phyloP scores from a whole-genome alignment of 2,888 invertebrate genomes.

The Agrenia bidenticulata region DNA sequence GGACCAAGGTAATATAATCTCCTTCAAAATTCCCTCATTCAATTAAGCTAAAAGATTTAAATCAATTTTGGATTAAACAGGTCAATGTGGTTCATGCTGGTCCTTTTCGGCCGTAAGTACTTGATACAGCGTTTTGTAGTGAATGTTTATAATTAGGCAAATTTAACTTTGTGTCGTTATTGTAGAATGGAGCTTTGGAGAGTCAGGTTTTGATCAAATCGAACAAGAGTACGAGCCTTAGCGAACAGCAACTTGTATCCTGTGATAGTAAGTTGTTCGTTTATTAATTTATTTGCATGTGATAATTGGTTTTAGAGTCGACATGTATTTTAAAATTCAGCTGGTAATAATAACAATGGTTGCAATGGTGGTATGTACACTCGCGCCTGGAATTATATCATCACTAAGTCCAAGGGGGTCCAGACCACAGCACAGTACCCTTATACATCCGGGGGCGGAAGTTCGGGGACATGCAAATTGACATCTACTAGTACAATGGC shows the following conservation, averaged over 20 bases:
- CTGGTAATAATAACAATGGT: not conserved
- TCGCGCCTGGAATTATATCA: not conserved
- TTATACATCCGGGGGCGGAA: not conserved
- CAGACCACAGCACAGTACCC: not conserved
- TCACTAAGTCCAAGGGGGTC: not conserved
- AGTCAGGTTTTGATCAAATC: constrained; percentile 1
- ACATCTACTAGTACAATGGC: not conserved
- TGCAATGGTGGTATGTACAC: not conserved
- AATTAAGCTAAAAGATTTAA: no score
- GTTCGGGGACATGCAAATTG: no score
- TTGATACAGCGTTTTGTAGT: not conserved
- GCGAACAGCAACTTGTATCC: not conserved
- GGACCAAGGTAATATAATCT: not conserved
- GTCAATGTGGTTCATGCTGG: constrained; percentile 4
- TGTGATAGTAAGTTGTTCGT: not conserved
- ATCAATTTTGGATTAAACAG: not conserved
- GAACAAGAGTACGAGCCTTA: not conserved
- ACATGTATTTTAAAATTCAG: no score
- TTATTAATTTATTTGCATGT: not conserved
- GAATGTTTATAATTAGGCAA: not conserved
- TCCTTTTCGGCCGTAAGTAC: constrained; percentile 2
- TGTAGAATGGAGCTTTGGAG: not conserved
- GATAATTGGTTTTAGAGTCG: not conserved
- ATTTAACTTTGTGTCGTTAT: not conserved
- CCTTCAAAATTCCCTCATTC: not conserved